Evolutionary conservation across 2,888 invertebrate genomes (phyloP).

Genomic region (Bellardia bayeri): DNA sequence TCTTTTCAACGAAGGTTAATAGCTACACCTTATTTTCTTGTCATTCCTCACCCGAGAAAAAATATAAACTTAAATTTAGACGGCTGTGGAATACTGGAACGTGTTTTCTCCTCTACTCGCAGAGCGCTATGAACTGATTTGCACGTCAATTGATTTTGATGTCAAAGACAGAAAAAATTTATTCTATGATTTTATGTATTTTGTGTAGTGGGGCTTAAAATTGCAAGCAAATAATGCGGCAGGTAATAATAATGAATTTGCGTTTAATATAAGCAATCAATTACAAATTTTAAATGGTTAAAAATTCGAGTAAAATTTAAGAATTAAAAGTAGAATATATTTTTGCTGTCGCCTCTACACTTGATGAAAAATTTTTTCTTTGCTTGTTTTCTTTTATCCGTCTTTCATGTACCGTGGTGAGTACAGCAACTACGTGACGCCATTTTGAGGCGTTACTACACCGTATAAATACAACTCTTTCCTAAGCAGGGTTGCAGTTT

Average conservation of each 20-base stretch:
- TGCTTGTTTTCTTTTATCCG: conserved; percentile 78
- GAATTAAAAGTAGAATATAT: conserved; percentile 76
- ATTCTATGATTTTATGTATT: conserved; percentile 23
- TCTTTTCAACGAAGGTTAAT: conserved; percentile 39
- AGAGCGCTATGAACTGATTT: conserved; percentile 67
- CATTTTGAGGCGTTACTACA: conserved; percentile 62
- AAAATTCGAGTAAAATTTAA: conserved; percentile 64
- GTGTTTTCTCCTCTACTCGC: conserved; percentile 67
- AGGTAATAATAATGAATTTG: conserved; percentile 36
- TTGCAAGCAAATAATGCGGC: conserved; percentile 39
- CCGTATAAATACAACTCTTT: conserved; percentile 7
- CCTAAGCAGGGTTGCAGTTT: background rate
- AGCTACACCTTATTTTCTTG: conserved; percentile 59
- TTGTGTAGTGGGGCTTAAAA: conserved; percentile 23
- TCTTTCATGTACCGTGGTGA: conserved; percentile 76
- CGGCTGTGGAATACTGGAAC: conserved; percentile 71
- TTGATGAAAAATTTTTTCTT: conserved; percentile 79
- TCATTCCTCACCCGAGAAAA: conserved; percentile 62
- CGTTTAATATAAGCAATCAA: conserved; percentile 17
- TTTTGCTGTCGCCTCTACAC: conserved; percentile 80
- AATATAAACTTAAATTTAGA: conserved; percentile 50
- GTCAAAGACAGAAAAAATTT: conserved; percentile 53
- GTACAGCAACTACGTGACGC: conserved; percentile 62
- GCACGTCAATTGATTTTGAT: conserved; percentile 70
- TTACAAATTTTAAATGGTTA: conserved; percentile 55